phyloP scores from a whole-genome alignment of 1,140 invertebrate genomes.

The Conus betulinus region DNA sequence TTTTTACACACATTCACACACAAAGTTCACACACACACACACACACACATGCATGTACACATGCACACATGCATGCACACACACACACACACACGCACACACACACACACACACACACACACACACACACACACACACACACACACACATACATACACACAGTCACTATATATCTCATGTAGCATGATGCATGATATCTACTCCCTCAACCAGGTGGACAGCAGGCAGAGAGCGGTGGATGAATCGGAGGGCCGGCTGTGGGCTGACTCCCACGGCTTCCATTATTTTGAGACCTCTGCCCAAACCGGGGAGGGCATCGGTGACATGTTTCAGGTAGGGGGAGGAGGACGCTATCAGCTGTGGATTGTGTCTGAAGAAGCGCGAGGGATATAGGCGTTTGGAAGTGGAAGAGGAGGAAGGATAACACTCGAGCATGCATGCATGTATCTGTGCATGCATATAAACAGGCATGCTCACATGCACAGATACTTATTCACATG shows the following conservation, averaged over 20 bases:
- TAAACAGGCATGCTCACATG: too few species aligned
- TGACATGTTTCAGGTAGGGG: conserved; percentile 74
- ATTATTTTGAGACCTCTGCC: conserved; percentile 76
- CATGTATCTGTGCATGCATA: too few species aligned
- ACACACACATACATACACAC: neutral
- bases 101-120: neutral
- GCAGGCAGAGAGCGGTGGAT: conserved; percentile 68
- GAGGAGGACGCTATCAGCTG: neutral
- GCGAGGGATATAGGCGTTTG: neutral
- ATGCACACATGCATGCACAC: neutral
- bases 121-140: neutral
- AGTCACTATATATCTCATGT: neutral
- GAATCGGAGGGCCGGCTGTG: conserved; percentile 73
- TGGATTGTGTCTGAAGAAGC: neutral
- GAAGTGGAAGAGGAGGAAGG: too few species aligned
- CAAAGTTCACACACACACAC: too few species aligned
- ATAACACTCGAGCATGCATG: too few species aligned
- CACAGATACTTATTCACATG: too few species aligned
- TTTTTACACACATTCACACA: too few species aligned
- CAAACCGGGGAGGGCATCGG: conserved; percentile 72
- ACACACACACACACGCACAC: neutral
- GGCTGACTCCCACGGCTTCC: conserved; percentile 73
- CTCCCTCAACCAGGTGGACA: conserved; percentile 56
- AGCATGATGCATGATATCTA: neutral
- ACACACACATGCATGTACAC: neutral